phyloP scores from a whole-genome alignment of 2,113 vertebrate species.

The Osmerus mordax region DNA sequence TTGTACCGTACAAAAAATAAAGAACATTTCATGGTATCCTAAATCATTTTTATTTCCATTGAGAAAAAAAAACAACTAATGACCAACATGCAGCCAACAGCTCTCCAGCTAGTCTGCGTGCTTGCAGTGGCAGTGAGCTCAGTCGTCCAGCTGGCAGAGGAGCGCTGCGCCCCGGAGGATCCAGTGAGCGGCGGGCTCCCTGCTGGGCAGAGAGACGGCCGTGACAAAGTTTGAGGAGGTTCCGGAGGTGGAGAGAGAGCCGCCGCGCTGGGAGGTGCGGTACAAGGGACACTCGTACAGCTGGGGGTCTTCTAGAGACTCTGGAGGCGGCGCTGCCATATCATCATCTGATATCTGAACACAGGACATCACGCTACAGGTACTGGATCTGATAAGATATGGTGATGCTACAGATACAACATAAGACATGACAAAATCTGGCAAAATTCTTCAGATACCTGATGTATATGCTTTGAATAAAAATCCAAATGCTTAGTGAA shows the following conservation, averaged over 20 bases:
- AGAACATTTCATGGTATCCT: too few relatives aligned
- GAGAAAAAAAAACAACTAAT: not conserved
- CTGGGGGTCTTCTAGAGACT: not conserved
- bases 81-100: not conserved
- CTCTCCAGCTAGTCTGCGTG: not conserved
- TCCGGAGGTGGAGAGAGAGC: not conserved
- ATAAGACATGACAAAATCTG: too few relatives aligned
- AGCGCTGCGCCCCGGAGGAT: constrained; percentile 12
- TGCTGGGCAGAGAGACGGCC: constrained; percentile 8
- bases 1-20: too few relatives aligned
- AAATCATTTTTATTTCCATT: too few relatives aligned
- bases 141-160: constrained; percentile 6
- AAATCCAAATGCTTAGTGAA: not conserved
- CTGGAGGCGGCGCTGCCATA: not conserved
- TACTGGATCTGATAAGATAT: too few relatives aligned
- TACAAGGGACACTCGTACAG: constrained; percentile 6
- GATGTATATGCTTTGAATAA: not conserved
- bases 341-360: constrained; percentile 6
- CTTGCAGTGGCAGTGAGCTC: not conserved
- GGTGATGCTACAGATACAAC: too few relatives aligned
- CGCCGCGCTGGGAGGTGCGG: not conserved
- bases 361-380: not conserved
- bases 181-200: not conserved
- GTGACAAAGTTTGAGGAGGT: constrained; percentile 14
- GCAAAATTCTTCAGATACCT: too few relatives aligned